Conservation (phyloP, 2,113 vertebrate genomes). For the Abramis brama region DNA sequence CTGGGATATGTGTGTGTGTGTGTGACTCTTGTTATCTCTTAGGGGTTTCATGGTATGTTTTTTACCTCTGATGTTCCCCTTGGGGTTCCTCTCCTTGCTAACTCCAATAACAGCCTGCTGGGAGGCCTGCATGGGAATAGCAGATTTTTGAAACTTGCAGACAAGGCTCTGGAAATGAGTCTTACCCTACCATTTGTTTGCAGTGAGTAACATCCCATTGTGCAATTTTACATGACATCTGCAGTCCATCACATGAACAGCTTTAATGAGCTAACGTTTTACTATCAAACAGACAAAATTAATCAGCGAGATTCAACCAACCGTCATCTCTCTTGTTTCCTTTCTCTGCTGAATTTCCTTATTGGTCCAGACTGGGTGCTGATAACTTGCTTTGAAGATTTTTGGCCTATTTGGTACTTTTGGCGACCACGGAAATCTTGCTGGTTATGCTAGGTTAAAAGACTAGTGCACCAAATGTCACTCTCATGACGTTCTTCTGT, state of each 20-base stretch:
- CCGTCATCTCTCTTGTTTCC: neutral
- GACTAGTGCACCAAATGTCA: neutral
- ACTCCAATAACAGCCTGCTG: slow-evolving; percentile 1
- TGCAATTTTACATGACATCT: neutral
- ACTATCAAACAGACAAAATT: neutral
- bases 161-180: neutral
- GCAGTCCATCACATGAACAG: neutral
- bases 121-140: slow-evolving; percentile 15
- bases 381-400: neutral
- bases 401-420: neutral
- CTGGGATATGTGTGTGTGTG: neutral
- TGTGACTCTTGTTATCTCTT: slow-evolving; percentile 7
- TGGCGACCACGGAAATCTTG: neutral
- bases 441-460: neutral
- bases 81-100: neutral
- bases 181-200: slow-evolving; percentile 6
- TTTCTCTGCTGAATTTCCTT: neutral
- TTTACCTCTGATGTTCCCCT: slow-evolving; percentile 8
- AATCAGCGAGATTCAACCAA: neutral
- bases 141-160: slow-evolving; percentile 14
- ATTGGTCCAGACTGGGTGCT: neutral
- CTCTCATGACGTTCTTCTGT: neutral
- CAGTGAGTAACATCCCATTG: neutral
- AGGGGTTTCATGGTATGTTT: neutral
- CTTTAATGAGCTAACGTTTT: neutral